Evolutionary conservation across 2,797 vertebrate species (phyloP).

Genomic region (Eospalax fontanierii): DNA sequence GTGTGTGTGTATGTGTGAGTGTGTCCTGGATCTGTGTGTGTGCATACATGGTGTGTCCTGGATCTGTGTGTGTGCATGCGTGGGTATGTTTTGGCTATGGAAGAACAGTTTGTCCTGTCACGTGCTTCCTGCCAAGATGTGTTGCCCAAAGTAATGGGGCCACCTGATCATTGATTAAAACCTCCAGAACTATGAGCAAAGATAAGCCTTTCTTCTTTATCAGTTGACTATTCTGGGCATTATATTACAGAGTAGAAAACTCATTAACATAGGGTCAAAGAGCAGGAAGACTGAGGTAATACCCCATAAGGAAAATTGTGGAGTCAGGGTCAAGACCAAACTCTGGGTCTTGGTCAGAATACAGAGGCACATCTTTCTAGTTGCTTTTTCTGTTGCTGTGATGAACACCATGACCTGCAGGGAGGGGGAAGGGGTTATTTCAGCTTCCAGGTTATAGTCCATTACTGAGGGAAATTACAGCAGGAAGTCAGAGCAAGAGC

Average conservation of each 20-base stretch:
- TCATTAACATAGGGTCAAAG: too few relatives aligned
- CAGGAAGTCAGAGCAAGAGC: neutral
- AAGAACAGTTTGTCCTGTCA: neutral
- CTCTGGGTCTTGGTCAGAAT: too few relatives aligned
- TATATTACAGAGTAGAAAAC: neutral
- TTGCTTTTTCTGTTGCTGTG: neutral
- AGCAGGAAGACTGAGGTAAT: neutral
- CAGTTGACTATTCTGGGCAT: neutral
- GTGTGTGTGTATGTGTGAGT: too few relatives aligned
- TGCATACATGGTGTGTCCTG: too few relatives aligned
- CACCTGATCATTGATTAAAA: neutral
- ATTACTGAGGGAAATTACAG: neutral
- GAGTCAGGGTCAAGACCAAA: neutral
- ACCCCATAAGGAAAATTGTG: neutral
- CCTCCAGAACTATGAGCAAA: neutral
- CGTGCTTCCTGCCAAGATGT: too few relatives aligned
- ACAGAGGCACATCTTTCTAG: neutral
- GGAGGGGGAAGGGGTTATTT: neutral
- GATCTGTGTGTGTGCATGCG: too few relatives aligned
- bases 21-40: too few relatives aligned
- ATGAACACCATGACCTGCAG: neutral
- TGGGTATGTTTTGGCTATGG: too few relatives aligned
- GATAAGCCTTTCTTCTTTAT: neutral
- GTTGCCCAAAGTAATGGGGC: too few relatives aligned
- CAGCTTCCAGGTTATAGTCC: neutral